These are phyloP conservation scores for Zaprionus africanus DNA, from an alignment of 1,140 invertebrate species.

Conservation along the genomic window DNA sequence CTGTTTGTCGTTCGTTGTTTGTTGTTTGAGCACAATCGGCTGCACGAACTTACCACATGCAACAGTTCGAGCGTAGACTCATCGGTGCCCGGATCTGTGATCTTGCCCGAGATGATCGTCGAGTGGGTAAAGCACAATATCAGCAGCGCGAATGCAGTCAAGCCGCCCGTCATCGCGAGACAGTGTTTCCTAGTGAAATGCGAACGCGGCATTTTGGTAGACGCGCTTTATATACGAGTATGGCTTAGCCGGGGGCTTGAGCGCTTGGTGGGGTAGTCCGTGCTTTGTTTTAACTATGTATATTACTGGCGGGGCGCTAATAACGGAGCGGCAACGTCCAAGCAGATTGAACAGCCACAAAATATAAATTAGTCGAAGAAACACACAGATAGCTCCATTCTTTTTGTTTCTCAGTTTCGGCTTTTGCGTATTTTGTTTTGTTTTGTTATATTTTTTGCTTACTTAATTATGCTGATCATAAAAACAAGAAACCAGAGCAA, in stretches of 20 bases:
- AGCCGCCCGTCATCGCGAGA: constrained; percentile 77
- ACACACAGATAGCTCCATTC: constrained; percentile 35
- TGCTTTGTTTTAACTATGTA: constrained; percentile 22
- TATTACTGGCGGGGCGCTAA: constrained; percentile 9
- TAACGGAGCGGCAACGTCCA: constrained; percentile 5
- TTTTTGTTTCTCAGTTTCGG: constrained; percentile 29
- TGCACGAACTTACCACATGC: constrained; percentile 76
- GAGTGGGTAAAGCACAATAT: constrained; percentile 73
- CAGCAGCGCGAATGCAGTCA: constrained; percentile 69
- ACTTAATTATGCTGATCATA: constrained; percentile 53
- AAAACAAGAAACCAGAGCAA: constrained; percentile 17
- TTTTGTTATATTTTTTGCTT: constrained; percentile 18
- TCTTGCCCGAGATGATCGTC: constrained; percentile 56
- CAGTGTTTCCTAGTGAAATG: constrained; percentile 79
- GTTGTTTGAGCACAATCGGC: constrained; percentile 6
- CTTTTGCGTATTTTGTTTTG: constrained; percentile 23
- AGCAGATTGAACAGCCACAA: constrained; percentile 8
- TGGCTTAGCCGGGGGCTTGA: constrained; percentile 44
- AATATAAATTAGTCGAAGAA: constrained; percentile 33
- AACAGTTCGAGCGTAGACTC: constrained; percentile 77
- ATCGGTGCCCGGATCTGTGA: constrained; percentile 68
- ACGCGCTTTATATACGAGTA: constrained; percentile 55
- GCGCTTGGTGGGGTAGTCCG: constrained; percentile 15
- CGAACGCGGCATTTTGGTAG: constrained; percentile 75
- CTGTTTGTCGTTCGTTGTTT: constrained; percentile 23